Conservation (phyloP, 2,888 invertebrate species). For the Chrysolina oricalcia region DNA sequence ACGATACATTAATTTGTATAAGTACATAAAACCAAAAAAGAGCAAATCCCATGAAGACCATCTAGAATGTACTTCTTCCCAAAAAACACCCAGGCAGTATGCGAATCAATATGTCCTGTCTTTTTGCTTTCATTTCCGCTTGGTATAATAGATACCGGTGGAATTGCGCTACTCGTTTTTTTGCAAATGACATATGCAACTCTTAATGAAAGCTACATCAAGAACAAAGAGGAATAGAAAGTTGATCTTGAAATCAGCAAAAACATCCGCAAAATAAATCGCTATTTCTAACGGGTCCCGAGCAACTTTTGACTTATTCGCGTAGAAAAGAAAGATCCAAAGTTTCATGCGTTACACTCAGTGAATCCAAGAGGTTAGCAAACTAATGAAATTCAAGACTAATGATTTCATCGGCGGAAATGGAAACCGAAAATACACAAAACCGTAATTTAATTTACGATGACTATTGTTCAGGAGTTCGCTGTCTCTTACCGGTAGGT, state of each 20-base stretch:
- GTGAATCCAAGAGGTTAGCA: conserved; percentile 17
- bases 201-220: neutral
- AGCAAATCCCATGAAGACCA: no score
- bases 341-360: neutral
- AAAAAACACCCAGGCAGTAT: no score
- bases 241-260: neutral
- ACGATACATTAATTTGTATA: no score
- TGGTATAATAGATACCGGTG: neutral
- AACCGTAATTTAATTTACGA: conserved; percentile 28
- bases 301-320: neutral
- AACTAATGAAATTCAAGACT: conserved; percentile 24
- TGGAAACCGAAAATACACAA: conserved; percentile 20
- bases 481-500: conserved; percentile 22
- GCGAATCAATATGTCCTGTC: neutral
- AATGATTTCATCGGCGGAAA: conserved; percentile 29
- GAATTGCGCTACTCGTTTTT: neutral
- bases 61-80: no score
- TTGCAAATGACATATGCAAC: neutral
- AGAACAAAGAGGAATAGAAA: neutral
- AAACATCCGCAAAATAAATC: neutral
- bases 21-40: no score
- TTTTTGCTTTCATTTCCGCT: neutral
- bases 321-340: neutral
- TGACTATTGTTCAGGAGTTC: conserved; percentile 28
- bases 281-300: neutral